A percentile compares a stretch with the other conserved stretches of the same genome.
Conservation (phyloP, 2,797 vertebrate species). For the Melopsittacus undulatus region DNA sequence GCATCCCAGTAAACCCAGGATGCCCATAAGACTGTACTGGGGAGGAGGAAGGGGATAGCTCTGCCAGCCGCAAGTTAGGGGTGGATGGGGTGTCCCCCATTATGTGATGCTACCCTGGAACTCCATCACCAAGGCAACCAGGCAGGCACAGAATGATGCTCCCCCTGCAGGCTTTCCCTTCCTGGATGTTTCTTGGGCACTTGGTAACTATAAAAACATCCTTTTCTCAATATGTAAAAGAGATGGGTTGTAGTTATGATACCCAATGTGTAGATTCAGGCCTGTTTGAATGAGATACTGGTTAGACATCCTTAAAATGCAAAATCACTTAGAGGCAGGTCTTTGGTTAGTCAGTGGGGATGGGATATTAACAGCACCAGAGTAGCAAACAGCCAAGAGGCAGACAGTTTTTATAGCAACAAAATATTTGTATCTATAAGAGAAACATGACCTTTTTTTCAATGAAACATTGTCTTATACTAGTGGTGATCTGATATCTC, state of each 20-base stretch:
- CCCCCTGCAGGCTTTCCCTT: background rate
- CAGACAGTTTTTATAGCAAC: background rate
- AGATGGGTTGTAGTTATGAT: background rate
- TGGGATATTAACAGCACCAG: background rate
- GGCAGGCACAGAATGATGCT: fast-evolving
- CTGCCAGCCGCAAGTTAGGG: background rate
- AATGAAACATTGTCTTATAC: background rate
- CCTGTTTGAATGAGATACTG: background rate
- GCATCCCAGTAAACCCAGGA: background rate
- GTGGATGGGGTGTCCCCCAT: background rate
- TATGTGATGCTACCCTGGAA: conserved; percentile 17
- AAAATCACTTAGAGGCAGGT: background rate
- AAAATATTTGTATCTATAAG: background rate
- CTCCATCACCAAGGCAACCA: background rate
- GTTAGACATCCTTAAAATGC: background rate
- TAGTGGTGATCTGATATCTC: background rate
- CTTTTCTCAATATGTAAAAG: background rate
- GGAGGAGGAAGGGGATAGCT: background rate
- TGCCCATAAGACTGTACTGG: background rate
- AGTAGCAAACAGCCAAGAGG: background rate
- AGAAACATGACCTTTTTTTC: background rate
- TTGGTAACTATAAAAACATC: background rate
- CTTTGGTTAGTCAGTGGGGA: background rate
- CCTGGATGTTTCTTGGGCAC: background rate
- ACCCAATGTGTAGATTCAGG: background rate